These are phyloP conservation scores for Chiropotes sagulatus DNA, from an alignment of 2,797 vertebrate species.

Conservation along the genomic window DNA sequence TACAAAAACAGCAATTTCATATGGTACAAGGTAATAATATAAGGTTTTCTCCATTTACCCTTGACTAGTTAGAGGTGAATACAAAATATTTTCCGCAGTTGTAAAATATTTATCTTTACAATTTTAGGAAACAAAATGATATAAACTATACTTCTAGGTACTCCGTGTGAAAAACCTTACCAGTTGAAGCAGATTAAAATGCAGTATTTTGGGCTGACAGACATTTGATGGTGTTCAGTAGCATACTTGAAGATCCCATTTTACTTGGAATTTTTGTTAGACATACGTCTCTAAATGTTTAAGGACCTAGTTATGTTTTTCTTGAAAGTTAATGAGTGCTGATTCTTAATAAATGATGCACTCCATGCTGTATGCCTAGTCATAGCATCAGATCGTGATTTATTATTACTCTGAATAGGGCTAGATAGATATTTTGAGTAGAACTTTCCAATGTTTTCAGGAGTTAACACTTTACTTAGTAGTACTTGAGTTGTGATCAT, in stretches of 20 bases:
- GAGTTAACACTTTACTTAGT: constrained; percentile 46
- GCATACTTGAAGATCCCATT: constrained; percentile 33
- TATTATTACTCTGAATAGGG: neutral
- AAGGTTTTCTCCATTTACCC: constrained; percentile 39
- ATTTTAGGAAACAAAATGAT: constrained; percentile 46
- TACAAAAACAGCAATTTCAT: constrained; percentile 61
- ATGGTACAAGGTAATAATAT: constrained; percentile 45
- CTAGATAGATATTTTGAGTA: neutral
- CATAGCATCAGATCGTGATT: neutral
- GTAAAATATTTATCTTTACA: constrained; percentile 33
- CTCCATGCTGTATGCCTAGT: neutral
- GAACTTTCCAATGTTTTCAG: constrained; percentile 25
- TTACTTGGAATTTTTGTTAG: constrained; percentile 55
- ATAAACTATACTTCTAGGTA: neutral
- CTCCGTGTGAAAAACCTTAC: constrained; percentile 10
- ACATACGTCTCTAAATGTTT: constrained; percentile 38
- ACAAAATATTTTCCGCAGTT: constrained; percentile 49
- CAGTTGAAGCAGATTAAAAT: constrained; percentile 12
- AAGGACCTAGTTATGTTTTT: constrained; percentile 28
- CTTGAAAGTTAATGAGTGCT: constrained; percentile 34
- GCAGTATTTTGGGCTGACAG: neutral
- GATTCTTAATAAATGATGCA: neutral
- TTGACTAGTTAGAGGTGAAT: constrained; percentile 54
- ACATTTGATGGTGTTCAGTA: constrained; percentile 35
- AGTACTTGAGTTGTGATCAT: neutral